phyloP scores from a whole-genome alignment of 2,113 vertebrate species.

The Xenus cinereus region DNA sequence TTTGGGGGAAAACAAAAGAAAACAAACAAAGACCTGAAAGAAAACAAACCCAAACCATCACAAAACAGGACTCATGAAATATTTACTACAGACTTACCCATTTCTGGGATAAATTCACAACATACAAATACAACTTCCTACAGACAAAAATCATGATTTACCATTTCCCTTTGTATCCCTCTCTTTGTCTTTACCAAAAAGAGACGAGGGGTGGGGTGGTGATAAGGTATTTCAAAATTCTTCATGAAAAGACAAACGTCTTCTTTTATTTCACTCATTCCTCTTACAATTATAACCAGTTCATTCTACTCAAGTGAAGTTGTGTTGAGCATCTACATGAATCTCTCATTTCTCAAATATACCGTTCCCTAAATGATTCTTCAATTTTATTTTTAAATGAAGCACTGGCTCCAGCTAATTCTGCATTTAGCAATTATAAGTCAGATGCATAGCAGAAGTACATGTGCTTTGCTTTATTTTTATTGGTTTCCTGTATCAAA shows the following conservation, averaged over 20 bases:
- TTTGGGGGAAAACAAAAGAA: not conserved
- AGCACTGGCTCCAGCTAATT: not conserved
- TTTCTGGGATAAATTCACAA: not conserved
- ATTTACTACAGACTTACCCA: not conserved
- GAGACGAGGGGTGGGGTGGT: fast-evolving
- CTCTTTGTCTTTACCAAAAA: not conserved
- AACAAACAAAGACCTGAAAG: not conserved
- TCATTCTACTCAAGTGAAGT: not conserved
- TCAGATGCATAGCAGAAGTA: not conserved
- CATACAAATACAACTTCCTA: not conserved
- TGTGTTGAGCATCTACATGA: not conserved
- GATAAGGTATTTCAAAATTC: not conserved
- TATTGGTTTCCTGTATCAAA: not conserved
- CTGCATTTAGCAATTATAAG: not conserved
- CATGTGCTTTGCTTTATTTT: not conserved
- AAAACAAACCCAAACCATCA: not conserved
- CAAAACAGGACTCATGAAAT: not conserved
- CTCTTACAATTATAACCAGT: not conserved
- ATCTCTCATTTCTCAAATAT: not conserved
- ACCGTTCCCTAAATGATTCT: not conserved
- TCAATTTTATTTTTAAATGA: not conserved
- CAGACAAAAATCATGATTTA: not conserved
- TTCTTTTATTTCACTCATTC: not conserved
- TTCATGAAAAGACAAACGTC: not conserved
- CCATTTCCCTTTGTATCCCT: not conserved